Evolutionary conservation across 2,888 invertebrate genomes (phyloP), one percentile per base, ranked within the genome.

Genomic region (Ormyrus thymus): DNA sequence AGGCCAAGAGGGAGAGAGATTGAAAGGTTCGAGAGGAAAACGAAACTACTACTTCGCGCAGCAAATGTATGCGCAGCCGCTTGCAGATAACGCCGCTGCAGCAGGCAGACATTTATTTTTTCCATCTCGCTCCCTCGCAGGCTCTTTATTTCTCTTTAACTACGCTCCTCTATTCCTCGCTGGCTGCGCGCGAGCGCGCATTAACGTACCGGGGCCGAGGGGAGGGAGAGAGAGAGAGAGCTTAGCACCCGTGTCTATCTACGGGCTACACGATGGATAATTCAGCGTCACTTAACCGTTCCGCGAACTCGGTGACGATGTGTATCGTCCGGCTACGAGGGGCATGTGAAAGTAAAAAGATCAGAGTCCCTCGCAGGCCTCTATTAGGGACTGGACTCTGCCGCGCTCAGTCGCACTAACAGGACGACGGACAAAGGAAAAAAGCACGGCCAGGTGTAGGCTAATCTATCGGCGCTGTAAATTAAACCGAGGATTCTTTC

Each of bases 11-110:
- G 45, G 50, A 77, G 78, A 80, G 76, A 76, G 78, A 72, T 73
- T 78, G 80, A 72, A 82, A 84, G 76, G 70, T 68, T 84, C 82
- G 85, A 75, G 75, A 82, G 85, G 87, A 87, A 87, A 87, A 86
- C 86, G 87, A 86, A 87, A 87, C 87, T 86, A 86, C 86, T 86
- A 83, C 84, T 84, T 84, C 83, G 82, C 83, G 83, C 83, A 82
- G 87, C 84, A 86, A 86, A 86, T 86, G 83, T 86, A 87, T 87
- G 87, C 85, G 84, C 84, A 82, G 82, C 83, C 83, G 78, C 73
- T 83, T 53, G 65, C 70, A 84, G 86, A 86, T 86, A 87, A 87
- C 85, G 85, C 84, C 72, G 76, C 75, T 76, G 62, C 71, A 62
- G 51, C 64, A 11, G 50, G 71, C 73, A 65, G 79, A 70, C 75